A percentile compares a stretch with the other conserved stretches of the same genome.
These are phyloP conservation scores for Morelia viridis DNA, from an alignment of 2,797 vertebrate species.

Conservation along the genomic window DNA sequence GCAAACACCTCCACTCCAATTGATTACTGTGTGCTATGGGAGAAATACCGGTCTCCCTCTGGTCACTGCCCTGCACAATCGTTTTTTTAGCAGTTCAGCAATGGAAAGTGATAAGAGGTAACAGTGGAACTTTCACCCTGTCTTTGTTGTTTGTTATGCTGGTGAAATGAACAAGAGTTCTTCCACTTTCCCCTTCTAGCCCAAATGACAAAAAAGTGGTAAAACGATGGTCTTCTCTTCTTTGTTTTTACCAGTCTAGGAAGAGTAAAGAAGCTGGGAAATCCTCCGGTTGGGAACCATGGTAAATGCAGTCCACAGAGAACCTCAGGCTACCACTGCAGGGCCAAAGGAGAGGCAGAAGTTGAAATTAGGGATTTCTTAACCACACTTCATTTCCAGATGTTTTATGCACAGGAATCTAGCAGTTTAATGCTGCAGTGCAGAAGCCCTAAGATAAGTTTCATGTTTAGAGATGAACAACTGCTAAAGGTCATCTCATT, in stretches of 20 bases:
- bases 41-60: neutral
- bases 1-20: neutral
- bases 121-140: neutral
- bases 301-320: neutral
- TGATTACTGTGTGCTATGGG: neutral
- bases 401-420: neutral
- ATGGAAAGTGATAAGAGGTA: neutral
- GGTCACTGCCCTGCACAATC: neutral
- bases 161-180: neutral
- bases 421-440: neutral
- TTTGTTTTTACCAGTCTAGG: neutral
- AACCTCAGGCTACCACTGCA: neutral
- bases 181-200: neutral
- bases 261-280: neutral
- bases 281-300: neutral
- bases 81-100: neutral
- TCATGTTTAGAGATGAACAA: neutral
- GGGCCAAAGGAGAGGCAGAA: neutral
- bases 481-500: neutral
- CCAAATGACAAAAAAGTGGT: neutral
- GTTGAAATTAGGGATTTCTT: neutral
- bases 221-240: neutral
- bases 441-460: neutral
- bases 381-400: neutral
- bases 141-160: neutral